These are phyloP conservation scores for Metopolophium dirhodum DNA, from an alignment of 1,140 invertebrate species.

Conservation along the genomic window DNA sequence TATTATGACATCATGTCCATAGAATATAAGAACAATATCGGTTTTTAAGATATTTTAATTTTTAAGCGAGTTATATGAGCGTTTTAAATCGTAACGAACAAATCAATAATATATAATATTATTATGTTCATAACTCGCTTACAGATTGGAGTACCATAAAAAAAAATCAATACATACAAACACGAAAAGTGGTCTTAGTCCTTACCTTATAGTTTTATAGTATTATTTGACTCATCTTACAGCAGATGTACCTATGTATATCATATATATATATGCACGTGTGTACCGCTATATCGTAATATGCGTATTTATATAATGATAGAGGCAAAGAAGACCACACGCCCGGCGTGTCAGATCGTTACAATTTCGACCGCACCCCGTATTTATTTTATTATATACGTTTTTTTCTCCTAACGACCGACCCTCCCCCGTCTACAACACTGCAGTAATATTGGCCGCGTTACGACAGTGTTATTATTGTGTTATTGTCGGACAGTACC, in stretches of 20 bases:
- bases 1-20: background rate
- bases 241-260: background rate
- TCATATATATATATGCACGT: background rate
- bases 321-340: constrained; percentile 17
- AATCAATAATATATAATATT: background rate
- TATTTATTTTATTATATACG: background rate
- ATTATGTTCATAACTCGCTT: background rate
- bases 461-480: constrained; percentile 12
- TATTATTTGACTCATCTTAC: background rate
- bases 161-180: background rate
- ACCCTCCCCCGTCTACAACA: background rate
- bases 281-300: background rate
- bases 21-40: background rate
- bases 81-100: background rate
- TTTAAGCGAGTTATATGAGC: background rate
- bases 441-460: background rate
- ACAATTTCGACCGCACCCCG: constrained; percentile 1
- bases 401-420: background rate
- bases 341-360: constrained; percentile 25
- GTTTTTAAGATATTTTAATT: background rate
- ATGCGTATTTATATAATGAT: constrained; percentile 12
- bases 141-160: background rate
- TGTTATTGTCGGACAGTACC: constrained; percentile 7
- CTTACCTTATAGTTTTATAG: background rate
- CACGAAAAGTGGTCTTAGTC: background rate